Evolutionary conservation across 2,797 vertebrate genomes (phyloP), one percentile per base, ranked within the genome.

Genomic region (Lutjanus campechanus): DNA sequence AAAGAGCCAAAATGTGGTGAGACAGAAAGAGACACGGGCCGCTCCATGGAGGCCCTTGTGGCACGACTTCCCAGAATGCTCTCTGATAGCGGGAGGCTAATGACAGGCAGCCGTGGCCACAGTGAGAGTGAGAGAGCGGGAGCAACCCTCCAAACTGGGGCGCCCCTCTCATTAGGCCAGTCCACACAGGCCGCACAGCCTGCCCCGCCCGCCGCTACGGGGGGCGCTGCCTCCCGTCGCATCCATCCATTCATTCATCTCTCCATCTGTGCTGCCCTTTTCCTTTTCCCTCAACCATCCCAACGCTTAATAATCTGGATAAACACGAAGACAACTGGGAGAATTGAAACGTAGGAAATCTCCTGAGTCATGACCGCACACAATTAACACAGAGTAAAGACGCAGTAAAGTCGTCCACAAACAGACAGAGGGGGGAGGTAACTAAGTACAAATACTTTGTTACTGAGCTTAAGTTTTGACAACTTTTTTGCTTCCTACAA

Each of bases 141-240:
- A 82, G 88, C 84, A 82, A 55, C 79, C 84, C 90, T 90, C 76
- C 81, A 53, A 82, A 91, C 84, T 19, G 85, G 85, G 91, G 89
- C 73, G 69, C 89, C 94, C 91, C 92, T 95, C 93, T 96, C 95
- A 96, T 96, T 96, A 96, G 90, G 78, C 56, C 72, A 7, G 74
- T 88, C 84, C 86, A 56, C 88, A 62, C 10, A 36, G 82, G 86
- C 94, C 91, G 78, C 91, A 91, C 69, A 59, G 74, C 67, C 78
- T n/a, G 91, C 91, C 92, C 92, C 93, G 77, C 94, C 95, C 87
- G 67, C 73, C 74, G 63, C 86, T 50, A 76, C 71, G 0, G 82
- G 89, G 83, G 82, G 82, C 41, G 40, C 81, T 51, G 82, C 83
- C 65, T 79, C 73, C 54, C 20, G 93, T 93, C 92, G 87, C 73